These are phyloP conservation scores for Craseonycteris thonglongyai DNA, from an alignment of 2,113 vertebrate genomes.

Conservation along the genomic window DNA sequence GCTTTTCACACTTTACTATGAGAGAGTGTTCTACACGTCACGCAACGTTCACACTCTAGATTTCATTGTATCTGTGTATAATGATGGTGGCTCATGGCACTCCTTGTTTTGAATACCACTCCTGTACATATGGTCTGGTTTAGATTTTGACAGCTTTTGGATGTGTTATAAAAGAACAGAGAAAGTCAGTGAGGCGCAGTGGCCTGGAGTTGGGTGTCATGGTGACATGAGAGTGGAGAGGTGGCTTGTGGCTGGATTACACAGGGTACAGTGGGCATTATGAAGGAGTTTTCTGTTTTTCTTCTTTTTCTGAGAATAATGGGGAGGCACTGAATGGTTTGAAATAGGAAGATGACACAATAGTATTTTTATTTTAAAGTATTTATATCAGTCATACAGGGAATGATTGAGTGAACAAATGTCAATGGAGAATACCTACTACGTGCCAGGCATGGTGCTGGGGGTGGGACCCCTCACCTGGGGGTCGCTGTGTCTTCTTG, in stretches of 20 bases:
- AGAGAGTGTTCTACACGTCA: not conserved
- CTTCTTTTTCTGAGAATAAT: not conserved
- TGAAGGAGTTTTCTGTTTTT: not conserved
- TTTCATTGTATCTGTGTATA: not conserved
- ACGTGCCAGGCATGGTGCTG: not conserved
- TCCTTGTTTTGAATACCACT: not conserved
- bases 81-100: rapidly evolving
- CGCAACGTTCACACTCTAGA: rapidly evolving
- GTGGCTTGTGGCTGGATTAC: not conserved
- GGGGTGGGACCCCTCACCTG: not conserved
- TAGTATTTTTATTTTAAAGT: not conserved
- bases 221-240: too few relatives aligned
- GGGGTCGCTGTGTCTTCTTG: not conserved
- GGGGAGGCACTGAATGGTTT: not conserved
- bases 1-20: not conserved
- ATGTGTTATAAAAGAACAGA: not conserved
- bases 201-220: not conserved
- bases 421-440: not conserved
- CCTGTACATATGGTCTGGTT: not conserved
- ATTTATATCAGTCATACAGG: not conserved
- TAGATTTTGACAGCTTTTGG: not conserved
- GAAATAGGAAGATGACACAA: not conserved
- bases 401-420: not conserved
- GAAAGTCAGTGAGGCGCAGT: not conserved
- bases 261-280: not conserved